Conservation (phyloP, 2,113 vertebrate genomes). For the Muscicapa adusta region DNA sequence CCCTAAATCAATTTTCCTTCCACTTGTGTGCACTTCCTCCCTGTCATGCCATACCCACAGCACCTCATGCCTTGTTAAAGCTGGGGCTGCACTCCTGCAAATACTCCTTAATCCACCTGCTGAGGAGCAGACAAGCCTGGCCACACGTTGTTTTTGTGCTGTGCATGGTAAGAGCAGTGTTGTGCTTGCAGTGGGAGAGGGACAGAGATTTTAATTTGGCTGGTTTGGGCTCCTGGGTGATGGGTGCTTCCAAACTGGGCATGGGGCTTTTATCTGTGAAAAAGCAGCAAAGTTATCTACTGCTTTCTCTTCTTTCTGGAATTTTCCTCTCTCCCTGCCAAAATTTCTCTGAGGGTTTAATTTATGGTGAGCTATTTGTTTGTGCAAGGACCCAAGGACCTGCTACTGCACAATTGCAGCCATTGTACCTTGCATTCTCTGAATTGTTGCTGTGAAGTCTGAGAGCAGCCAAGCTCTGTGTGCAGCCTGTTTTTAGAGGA, state of each 20-base stretch:
- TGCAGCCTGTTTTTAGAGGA: conserved; percentile 34
- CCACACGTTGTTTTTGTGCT: not conserved
- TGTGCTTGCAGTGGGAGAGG: not conserved
- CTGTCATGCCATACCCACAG: not conserved
- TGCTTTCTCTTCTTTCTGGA: not conserved
- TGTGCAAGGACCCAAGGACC: not conserved
- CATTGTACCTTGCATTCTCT: not conserved
- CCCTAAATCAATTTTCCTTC: conserved; percentile 21
- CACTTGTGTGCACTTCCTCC: not conserved
- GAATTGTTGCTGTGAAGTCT: not conserved
- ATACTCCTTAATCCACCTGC: not conserved
- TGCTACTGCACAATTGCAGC: not conserved
- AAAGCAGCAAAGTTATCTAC: not conserved
- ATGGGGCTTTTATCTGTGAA: not conserved
- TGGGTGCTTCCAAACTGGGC: not conserved
- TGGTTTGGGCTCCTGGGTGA: not conserved
- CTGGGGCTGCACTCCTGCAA: not conserved
- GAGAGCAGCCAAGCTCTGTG: not conserved
- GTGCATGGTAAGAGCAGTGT: not conserved
- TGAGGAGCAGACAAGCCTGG: not conserved
- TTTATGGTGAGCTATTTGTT: not conserved
- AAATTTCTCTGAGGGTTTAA: not conserved
- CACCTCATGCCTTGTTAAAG: not conserved
- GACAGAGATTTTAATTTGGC: not conserved
- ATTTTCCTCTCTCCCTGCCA: not conserved